Conservation (phyloP, 2,888 invertebrate genomes). For the Agonum fuliginosum region DNA sequence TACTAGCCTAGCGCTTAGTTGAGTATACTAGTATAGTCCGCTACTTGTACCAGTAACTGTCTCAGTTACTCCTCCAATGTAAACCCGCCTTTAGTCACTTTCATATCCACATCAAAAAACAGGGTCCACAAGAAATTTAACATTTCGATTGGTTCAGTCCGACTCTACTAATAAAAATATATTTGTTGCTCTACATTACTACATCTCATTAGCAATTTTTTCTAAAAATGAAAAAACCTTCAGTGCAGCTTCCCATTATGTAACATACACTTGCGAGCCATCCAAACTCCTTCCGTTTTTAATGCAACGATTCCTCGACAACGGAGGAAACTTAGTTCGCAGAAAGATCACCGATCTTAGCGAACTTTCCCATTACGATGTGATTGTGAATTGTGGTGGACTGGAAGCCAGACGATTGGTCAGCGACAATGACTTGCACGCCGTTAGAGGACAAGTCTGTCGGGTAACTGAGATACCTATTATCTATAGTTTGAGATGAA, state of each 20-base stretch:
- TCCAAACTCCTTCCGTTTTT: slow-evolving; percentile 80
- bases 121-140: too few species aligned
- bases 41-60: too few species aligned
- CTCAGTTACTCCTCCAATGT: too few species aligned
- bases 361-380: slow-evolving; percentile 74
- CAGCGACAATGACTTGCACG: slow-evolving; percentile 77
- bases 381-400: slow-evolving; percentile 88
- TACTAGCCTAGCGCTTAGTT: too few species aligned
- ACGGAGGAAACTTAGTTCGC: slow-evolving; percentile 76
- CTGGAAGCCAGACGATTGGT: slow-evolving; percentile 79
- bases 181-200: too few species aligned
- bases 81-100: too few species aligned
- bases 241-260: slow-evolving; percentile 79
- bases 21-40: too few species aligned
- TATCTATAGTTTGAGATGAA: too few species aligned
- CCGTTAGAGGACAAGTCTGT: slow-evolving; percentile 86
- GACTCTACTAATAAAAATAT: too few species aligned
- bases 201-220: too few species aligned
- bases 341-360: slow-evolving; percentile 75
- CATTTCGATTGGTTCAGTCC: too few species aligned
- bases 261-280: slow-evolving; percentile 82
- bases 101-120: too few species aligned
- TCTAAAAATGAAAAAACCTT: slow-evolving; percentile 61
- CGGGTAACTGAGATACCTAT: slow-evolving; percentile 66
- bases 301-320: slow-evolving; percentile 76